Evolutionary conservation across 2,797 vertebrate genomes (phyloP), one percentile per base, ranked within the genome.

Genomic region (Centropyge bicolor): DNA sequence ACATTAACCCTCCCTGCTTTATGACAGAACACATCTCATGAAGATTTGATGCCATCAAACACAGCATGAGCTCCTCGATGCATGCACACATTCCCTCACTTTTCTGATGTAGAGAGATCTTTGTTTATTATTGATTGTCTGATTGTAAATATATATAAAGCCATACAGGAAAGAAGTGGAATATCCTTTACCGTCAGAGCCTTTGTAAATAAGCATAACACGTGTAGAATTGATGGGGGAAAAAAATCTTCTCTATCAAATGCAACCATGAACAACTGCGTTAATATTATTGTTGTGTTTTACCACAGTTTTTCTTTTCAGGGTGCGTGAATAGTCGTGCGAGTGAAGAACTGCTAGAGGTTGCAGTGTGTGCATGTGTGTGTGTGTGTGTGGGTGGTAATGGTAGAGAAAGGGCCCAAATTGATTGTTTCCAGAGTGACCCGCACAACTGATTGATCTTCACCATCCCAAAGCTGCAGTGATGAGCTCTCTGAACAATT

Each of bases 381-480:
- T 31, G 64, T 27, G 45, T 41, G 57, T 71, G 79, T 78, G 88
- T 88, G 79, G 59, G 71, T 55, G 80, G 71, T 84, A 80, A 86
- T 74, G 84, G 78, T 3, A 83, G 78, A 78, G 70, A 91, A 79
- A 82, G 76, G 84, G 75, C 86, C 78, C 74, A 81, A 57, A 95
- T 94, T 88, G 93, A 93, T 95, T 91, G 77, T 89, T 91, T 88
- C 84, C 91, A 86, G 83, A 91, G 74, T 89, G 91, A 92, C 87
- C 80, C 65, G 49, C 49, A 56, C 80, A 73, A 82, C 78, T 90
- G 83, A 94, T 95, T 88, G 87, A 89, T 89, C 85, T 51, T 81
- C 83, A 65, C 89, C 71, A 82, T 38, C 55, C 36, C 81, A 83
- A 82, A 84, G 86, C 88, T 83, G 65, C 71, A 81, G n/a, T 70